phyloP scores from a whole-genome alignment of 2,888 invertebrate genomes.

The Synergus japonicus region DNA sequence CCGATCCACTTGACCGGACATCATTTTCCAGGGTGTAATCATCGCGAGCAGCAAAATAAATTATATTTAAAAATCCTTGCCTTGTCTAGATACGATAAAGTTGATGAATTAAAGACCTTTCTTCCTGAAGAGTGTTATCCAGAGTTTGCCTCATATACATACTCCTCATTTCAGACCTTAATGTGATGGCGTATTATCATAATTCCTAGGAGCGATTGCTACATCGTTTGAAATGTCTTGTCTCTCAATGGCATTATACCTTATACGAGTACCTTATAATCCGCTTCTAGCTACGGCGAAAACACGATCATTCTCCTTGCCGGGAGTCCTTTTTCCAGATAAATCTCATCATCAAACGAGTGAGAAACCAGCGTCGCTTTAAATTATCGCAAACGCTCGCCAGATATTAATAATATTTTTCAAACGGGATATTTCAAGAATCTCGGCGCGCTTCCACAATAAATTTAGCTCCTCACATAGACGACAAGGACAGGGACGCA shows the following conservation, averaged over 20 bases:
- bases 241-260: conserved; percentile 17
- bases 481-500: not conserved
- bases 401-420: conserved; percentile 38
- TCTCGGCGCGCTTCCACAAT: not conserved
- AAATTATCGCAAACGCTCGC: conserved; percentile 23
- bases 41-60: conserved; percentile 1
- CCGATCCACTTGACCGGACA: conserved; percentile 56
- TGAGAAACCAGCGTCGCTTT: not conserved
- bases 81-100: conserved; percentile 13
- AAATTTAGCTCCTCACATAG: conserved; percentile 2
- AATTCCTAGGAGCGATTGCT: conserved; percentile 36
- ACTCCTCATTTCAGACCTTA: conserved; percentile 19
- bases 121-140: conserved; percentile 31
- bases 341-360: conserved; percentile 37
- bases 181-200: conserved; percentile 39
- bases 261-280: conserved; percentile 28
- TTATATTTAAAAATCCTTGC: conserved; percentile 18
- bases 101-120: conserved; percentile 40
- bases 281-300: conserved; percentile 33
- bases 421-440: conserved; percentile 23
- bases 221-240: conserved; percentile 36
- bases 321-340: conserved; percentile 23
- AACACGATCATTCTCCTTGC: conserved; percentile 31
- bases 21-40: conserved; percentile 58
- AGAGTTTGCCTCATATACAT: conserved; percentile 7